Evolutionary conservation across 2,113 vertebrate species (phyloP), one percentile per base, ranked within the genome.

Genomic region (Semicossyphus pulcher): DNA sequence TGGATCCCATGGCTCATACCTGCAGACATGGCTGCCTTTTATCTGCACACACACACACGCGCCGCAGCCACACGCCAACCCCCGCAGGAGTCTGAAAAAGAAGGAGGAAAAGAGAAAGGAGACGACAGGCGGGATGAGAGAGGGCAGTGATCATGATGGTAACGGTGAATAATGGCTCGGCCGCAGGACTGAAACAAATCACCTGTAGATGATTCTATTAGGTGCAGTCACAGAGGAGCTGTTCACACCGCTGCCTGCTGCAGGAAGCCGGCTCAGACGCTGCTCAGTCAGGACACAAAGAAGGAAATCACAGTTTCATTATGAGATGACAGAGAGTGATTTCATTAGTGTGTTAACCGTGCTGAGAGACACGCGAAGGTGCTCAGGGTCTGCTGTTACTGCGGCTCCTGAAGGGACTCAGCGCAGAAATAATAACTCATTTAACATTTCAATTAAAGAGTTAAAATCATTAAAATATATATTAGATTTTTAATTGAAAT

Each of bases 1-100:
- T 82, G 73, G 83, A 86, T 88, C 74, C 66, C 76, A 74, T 74
- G 84, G 67, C 82, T 88, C 72, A 75, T 78, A 84, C 71, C 73
- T 81, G 72, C 48, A 83, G 67, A 80, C 73, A 71, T 60, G 47
- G n/a, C 51, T 79, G 48, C 14, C 69, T 78, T 64, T 78, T 72
- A 70, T 78, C 48, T 70, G 12, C 29, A 56, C 61, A 51, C 57
- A 42, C 18, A 66, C 65, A 63, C 51, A 53, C 21, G 44, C 31
- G 21, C 59, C 0, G 28, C 51, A 72, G 39, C 44, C 70, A 49
- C 60, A 45, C 65, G 20, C 51, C 31, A 26, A 18, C 20, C 44
- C 61, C 42, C 20, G 3, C 16, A 44, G 28, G 21, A 36, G 20
- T 7, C 41, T 44, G 41, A 52, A 42, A 48, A 42, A 14, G 18